Evolutionary conservation across 2,113 vertebrate genomes (phyloP), one percentile per base, ranked within the genome.

Genomic region (Scophthalmus maximus): DNA sequence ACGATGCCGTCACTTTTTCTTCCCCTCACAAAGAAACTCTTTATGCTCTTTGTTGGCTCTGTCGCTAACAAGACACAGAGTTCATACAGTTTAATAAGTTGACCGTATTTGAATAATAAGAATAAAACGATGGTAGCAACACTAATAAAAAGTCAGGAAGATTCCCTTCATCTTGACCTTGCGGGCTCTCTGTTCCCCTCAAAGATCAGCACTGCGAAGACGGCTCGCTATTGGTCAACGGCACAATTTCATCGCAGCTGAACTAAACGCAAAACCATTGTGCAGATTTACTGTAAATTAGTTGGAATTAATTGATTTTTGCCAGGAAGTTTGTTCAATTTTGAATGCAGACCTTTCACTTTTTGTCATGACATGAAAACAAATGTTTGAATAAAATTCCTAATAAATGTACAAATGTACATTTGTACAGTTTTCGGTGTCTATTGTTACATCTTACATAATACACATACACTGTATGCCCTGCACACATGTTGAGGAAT

Each of bases 401-500:
- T n/a, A n/a, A n/a, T 6, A 7, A 3, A 15, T 57, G 22, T 25
- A 18, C 17, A 29, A 58, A 17, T 25, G n/a, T 27, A 29, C 8
- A 59, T 36, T 9, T n/a, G 5, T 25, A 32, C 27, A 57, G 3
- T 26, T 42, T 11, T 47, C 18, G 4, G 4, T 6, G 2, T 23
- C 40, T 40, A 34, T 23, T 22, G 26, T 18, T 51, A 30, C 60
- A 83, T 69, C 68, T 68, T 32, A 32, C 20, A 47, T 55, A 59
- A 71, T 63, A 30, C 49, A 60, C 2, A 44, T 62, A 14, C 15
- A 26, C 29, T 20, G 63, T 68, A 56, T 18, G 70, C 64, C 58
- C 50, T 55, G 36, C 65, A 47, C 49, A 73, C 71, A 65, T 75
- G 78, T 84, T 81, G 70, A 68, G 47, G 67, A 75, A 75, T 71